Percentiles rank a stretch among this genome's conserved stretches.
Conservation (phyloP, 2,113 vertebrate genomes). For the Semnornis frantzii region DNA sequence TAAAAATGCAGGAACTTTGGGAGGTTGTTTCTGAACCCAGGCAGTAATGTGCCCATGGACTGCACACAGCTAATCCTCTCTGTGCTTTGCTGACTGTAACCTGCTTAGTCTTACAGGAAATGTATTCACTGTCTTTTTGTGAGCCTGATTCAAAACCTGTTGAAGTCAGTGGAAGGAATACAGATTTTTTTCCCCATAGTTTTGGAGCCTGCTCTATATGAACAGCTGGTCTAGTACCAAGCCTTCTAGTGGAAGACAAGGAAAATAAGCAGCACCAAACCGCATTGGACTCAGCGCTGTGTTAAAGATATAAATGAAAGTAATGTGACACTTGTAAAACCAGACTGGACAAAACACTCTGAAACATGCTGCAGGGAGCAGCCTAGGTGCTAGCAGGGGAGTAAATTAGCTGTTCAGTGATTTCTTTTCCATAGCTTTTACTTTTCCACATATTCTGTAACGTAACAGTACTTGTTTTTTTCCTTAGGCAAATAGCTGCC, state of each 20-base stretch:
- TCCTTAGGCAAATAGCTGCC: constrained; percentile 34
- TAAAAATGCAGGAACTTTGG: not conserved
- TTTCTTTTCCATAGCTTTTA: constrained; percentile 58
- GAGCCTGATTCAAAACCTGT: constrained; percentile 24
- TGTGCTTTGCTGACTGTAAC: constrained; percentile 35
- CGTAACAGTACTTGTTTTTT: constrained; percentile 27
- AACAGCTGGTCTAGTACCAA: constrained; percentile 33
- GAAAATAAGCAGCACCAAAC: constrained; percentile 47
- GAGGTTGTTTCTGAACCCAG: not conserved
- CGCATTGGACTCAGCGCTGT: not conserved
- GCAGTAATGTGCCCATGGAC: not conserved
- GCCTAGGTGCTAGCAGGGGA: constrained; percentile 15
- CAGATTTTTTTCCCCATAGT: not conserved
- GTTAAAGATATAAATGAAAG: constrained; percentile 55
- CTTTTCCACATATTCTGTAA: constrained; percentile 51
- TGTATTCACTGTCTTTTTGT: not conserved
- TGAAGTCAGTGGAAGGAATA: constrained; percentile 7
- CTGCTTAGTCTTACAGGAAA: constrained; percentile 50
- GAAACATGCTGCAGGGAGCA: constrained; percentile 29
- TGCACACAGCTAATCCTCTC: constrained; percentile 48
- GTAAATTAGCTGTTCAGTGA: constrained; percentile 15
- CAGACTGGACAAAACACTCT: constrained; percentile 27
- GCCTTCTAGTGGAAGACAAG: constrained; percentile 18
- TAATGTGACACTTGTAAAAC: constrained; percentile 50
- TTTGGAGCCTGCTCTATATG: not conserved